Percentiles rank a stretch among this genome's conserved stretches.
These are phyloP conservation scores for Acronicta alni DNA, from an alignment of 2,888 invertebrate genomes.

Conservation along the genomic window DNA sequence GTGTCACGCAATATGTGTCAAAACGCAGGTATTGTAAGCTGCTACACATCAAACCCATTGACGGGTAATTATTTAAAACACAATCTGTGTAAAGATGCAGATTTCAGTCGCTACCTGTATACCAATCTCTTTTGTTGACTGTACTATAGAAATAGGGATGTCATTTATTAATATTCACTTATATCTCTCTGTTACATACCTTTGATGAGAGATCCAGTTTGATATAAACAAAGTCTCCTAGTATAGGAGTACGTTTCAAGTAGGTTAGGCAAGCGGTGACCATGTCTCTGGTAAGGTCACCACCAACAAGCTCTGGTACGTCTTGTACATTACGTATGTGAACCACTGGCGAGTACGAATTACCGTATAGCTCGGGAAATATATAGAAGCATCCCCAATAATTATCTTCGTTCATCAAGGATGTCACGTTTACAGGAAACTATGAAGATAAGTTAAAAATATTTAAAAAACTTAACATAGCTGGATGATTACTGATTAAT, in stretches of 20 bases:
- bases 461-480: too few species aligned
- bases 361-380: slow-evolving; percentile 78
- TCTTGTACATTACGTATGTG: slow-evolving; percentile 67
- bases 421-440: slow-evolving; percentile 75
- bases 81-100: too few species aligned
- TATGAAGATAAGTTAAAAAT: slow-evolving; percentile 53
- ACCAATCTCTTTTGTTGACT: too few species aligned
- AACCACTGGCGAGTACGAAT: slow-evolving; percentile 76
- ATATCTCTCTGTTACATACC: too few species aligned
- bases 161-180: too few species aligned
- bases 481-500: too few species aligned
- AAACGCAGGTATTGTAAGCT: too few species aligned
- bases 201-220: slow-evolving; percentile 86
- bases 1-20: too few species aligned
- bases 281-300: slow-evolving; percentile 86
- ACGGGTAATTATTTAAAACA: too few species aligned
- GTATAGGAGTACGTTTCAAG: slow-evolving; percentile 87
- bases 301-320: slow-evolving; percentile 75
- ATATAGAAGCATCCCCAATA: slow-evolving; percentile 83
- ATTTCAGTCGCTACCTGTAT: too few species aligned
- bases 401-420: slow-evolving; percentile 79
- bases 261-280: slow-evolving; percentile 86
- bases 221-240: slow-evolving; percentile 86
- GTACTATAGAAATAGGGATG: background rate
- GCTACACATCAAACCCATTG: too few species aligned